Conservation (phyloP, 2,113 vertebrate species). For the Arvicanthis niloticus region DNA sequence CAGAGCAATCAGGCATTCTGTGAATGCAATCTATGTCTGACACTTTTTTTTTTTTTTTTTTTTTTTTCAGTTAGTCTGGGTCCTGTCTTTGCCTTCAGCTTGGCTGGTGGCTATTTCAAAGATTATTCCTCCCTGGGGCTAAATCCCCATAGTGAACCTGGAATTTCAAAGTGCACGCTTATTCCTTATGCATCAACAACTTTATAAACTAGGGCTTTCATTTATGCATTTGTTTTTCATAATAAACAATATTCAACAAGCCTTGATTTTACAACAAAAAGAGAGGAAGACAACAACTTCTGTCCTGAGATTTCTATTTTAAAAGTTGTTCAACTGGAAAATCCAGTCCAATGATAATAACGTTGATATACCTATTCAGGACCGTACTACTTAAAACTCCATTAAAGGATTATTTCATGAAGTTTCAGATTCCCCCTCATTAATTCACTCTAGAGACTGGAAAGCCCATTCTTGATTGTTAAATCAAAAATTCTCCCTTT, state of each 20-base stretch:
- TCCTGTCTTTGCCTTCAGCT: constrained; percentile 27
- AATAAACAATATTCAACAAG: constrained; percentile 8
- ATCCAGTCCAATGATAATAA: neutral
- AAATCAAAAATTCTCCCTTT: constrained; percentile 67
- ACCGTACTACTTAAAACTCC: neutral
- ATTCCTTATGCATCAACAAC: neutral
- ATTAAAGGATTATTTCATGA: neutral
- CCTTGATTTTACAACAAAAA: neutral
- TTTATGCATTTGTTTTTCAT: neutral
- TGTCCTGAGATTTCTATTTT: constrained; percentile 22
- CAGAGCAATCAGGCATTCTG: constrained; percentile 6
- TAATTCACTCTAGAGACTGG: constrained; percentile 24
- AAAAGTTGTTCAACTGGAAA: neutral
- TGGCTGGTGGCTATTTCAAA: constrained; percentile 10
- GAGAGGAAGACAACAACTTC: neutral
- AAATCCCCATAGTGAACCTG: neutral
- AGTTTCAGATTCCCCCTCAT: constrained; percentile 28
- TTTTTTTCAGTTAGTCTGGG: neutral
- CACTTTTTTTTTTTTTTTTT: neutral
- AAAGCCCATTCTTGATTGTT: constrained; percentile 67
- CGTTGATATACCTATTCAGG: neutral
- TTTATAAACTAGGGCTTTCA: neutral
- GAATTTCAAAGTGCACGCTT: neutral
- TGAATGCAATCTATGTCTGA: neutral
- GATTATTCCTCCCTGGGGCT: constrained; percentile 1